Evolutionary conservation across 2,113 vertebrate species (phyloP).

Genomic region (Chamaetylas fuelleborni): DNA sequence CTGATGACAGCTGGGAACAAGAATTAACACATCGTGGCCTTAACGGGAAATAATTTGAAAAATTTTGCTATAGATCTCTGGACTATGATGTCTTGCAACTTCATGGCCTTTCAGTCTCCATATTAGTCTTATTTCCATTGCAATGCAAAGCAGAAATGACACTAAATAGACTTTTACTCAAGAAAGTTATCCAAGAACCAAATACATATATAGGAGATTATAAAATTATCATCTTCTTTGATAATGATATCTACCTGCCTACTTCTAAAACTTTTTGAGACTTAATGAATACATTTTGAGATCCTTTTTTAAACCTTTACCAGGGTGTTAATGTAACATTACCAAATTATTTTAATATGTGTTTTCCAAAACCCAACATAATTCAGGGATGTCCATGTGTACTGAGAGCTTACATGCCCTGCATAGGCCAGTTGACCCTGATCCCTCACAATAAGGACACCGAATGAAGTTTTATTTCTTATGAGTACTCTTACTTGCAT

Average conservation of each 20-base stretch:
- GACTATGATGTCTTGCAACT: rapidly evolving
- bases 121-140: not conserved
- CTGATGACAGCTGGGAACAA: not conserved
- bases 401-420: not conserved
- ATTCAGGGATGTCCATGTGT: not conserved
- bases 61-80: not conserved
- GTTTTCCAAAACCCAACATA: not conserved
- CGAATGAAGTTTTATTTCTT: slow-evolving; percentile 53
- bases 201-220: not conserved
- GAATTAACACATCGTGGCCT: not conserved
- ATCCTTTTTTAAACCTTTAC: not conserved
- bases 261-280: not conserved
- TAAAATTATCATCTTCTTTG: not conserved
- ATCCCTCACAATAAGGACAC: slow-evolving; percentile 15
- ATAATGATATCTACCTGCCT: not conserved
- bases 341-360: not conserved
- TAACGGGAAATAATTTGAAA: not conserved
- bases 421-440: slow-evolving; percentile 14
- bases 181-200: not conserved
- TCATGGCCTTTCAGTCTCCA: not conserved
- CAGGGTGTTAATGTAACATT: not conserved
- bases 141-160: not conserved
- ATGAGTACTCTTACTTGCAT: slow-evolving; percentile 36
- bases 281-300: not conserved
- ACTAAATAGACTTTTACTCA: not conserved